Conservation (phyloP, 2,888 invertebrate species). For the Ditylenchus weischeri region DNA sequence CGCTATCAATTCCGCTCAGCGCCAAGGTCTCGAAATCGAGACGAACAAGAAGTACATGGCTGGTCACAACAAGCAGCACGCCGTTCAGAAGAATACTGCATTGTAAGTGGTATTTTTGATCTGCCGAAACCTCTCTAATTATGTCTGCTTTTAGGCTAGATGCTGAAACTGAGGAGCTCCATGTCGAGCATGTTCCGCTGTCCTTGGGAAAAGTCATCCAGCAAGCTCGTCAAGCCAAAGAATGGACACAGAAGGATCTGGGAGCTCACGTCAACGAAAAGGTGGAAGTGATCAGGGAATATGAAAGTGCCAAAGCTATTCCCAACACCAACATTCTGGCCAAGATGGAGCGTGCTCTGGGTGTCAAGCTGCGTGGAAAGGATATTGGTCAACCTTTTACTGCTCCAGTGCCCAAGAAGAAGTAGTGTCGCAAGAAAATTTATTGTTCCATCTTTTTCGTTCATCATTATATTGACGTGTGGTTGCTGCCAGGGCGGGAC, state of each 20-base stretch:
- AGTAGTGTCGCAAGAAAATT: too few species aligned
- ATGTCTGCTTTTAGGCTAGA: conserved; percentile 70
- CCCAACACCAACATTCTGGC: conserved; percentile 70
- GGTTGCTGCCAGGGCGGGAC: too few species aligned
- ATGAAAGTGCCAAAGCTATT: conserved; percentile 86
- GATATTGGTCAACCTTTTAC: conserved; percentile 76
- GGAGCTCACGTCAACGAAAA: conserved; percentile 93
- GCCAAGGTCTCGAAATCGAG: conserved; percentile 84
- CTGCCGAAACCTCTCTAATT: too few species aligned
- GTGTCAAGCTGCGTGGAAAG: conserved; percentile 88
- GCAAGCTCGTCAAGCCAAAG: conserved; percentile 88
- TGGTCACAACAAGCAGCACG: conserved; percentile 92
- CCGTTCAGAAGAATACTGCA: conserved; percentile 84
- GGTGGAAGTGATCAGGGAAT: conserved; percentile 92
- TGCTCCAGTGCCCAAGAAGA: conserved; percentile 17
- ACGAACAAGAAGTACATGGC: conserved; percentile 95
- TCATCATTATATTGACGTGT: too few species aligned
- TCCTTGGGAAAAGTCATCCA: conserved; percentile 87
- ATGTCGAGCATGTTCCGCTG: conserved; percentile 72
- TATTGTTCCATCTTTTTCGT: too few species aligned
- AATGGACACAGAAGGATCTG: conserved; percentile 93
- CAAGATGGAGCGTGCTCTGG: conserved; percentile 91
- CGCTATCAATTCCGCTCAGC: conserved; percentile 84
- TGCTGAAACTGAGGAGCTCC: conserved; percentile 94
- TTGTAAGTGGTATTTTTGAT: too few species aligned